A percentile compares a stretch with the other conserved stretches of the same genome.
Conservation (phyloP, 2,797 vertebrate species). For the Channallabes apus region DNA sequence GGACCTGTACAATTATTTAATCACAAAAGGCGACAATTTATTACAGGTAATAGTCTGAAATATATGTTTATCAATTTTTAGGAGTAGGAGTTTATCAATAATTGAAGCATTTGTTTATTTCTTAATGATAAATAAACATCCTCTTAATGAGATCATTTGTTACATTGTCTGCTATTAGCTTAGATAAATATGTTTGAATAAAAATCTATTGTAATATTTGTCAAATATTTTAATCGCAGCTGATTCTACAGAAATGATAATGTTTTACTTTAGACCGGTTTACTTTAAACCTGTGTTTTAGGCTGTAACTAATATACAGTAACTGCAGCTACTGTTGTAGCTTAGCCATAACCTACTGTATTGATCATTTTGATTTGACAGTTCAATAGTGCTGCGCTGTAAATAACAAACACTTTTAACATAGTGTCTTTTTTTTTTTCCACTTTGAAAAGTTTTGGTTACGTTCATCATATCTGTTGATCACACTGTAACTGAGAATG, state of each 20-base stretch:
- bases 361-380: neutral
- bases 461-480: neutral
- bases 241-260: neutral
- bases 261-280: neutral
- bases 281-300: neutral
- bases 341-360: neutral
- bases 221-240: neutral
- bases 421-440: neutral
- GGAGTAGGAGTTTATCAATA: no score
- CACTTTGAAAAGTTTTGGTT: neutral
- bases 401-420: neutral
- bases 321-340: neutral
- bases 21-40: no score
- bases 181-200: no score
- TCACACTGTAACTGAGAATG: neutral
- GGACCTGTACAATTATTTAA: no score
- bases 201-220: no score
- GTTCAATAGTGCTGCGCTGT: neutral
- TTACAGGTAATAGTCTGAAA: no score
- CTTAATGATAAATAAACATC: no score
- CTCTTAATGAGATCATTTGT: no score
- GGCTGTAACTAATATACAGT: neutral
- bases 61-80: no score
- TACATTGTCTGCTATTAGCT: no score
- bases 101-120: no score